Percentiles rank a stretch among this genome's conserved stretches.
Evolutionary conservation across 1,140 invertebrate species (phyloP).

Genomic region (Neuroterus valhalla): DNA sequence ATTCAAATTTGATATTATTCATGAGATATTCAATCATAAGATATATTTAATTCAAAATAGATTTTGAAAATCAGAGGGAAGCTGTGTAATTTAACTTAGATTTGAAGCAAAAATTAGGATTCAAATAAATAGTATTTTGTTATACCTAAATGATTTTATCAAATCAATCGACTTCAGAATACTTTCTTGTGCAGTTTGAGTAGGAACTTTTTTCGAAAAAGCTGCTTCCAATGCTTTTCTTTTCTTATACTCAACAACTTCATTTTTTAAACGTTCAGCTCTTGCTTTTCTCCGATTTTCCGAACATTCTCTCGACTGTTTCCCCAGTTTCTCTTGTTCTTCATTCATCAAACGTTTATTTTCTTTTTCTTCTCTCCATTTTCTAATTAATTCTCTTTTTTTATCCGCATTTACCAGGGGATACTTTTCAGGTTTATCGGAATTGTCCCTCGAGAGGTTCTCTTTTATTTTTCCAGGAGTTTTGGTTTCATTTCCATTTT

Average conservation of each 20-base stretch:
- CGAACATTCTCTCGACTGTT: constrained; percentile 45
- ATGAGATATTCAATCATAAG: too few relatives aligned
- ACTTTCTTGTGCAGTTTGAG: constrained; percentile 37
- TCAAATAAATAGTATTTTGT: constrained; percentile 31
- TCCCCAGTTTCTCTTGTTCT: constrained; percentile 46
- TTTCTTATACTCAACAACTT: constrained; percentile 56
- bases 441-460: constrained; percentile 31
- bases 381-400: constrained; percentile 61
- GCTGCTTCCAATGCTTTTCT: constrained; percentile 53
- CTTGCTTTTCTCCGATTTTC: constrained; percentile 48
- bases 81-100: constrained; percentile 1
- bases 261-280: constrained; percentile 49
- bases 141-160: constrained; percentile 64
- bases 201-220: neutral
- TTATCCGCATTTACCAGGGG: neutral
- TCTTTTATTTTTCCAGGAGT: constrained; percentile 20
- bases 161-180: constrained; percentile 41
- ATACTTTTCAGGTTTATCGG: constrained; percentile 37
- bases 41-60: too few relatives aligned
- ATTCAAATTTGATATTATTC: neutral
- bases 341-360: constrained; percentile 57
- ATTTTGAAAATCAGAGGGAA: too few relatives aligned
- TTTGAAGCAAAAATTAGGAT: constrained; percentile 1
- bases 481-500: constrained; percentile 7
- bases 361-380: constrained; percentile 65